Evolutionary conservation across 2,113 vertebrate genomes (phyloP).

Genomic region (Ibidorhyncha struthersii): DNA sequence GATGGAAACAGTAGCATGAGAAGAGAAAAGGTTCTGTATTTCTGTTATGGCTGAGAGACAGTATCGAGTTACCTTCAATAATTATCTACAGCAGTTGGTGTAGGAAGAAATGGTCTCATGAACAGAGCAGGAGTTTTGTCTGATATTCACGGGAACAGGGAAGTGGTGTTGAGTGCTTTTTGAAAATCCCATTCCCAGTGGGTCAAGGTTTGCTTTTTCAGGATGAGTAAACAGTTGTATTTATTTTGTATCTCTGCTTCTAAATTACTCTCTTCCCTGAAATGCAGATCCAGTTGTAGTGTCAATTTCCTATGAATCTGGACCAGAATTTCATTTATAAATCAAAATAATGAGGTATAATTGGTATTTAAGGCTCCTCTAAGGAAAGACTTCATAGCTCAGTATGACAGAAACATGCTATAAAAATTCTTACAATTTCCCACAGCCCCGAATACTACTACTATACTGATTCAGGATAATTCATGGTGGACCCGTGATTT

Average conservation of each 20-base stretch:
- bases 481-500: not conserved
- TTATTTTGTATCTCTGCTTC: not conserved
- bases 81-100: not conserved
- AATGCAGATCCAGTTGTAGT: not conserved
- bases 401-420: not conserved
- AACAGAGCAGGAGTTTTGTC: not conserved
- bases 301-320: not conserved
- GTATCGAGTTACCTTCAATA: not conserved
- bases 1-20: not conserved
- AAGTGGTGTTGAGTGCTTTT: not conserved
- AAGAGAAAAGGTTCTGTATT: not conserved
- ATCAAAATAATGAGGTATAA: not conserved
- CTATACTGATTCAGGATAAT: not conserved
- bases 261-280: not conserved
- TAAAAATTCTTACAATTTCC: not conserved
- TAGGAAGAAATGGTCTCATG: not conserved
- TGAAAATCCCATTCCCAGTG: not conserved
- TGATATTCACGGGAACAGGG: not conserved
- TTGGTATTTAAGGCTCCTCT: not conserved
- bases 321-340: not conserved
- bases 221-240: not conserved
- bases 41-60: not conserved
- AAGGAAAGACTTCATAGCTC: not conserved
- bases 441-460: fast-evolving
- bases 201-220: not conserved